Evolutionary conservation across 2,888 invertebrate genomes (phyloP), one percentile per base, ranked within the genome.

Genomic region (Pomacea canaliculata): DNA sequence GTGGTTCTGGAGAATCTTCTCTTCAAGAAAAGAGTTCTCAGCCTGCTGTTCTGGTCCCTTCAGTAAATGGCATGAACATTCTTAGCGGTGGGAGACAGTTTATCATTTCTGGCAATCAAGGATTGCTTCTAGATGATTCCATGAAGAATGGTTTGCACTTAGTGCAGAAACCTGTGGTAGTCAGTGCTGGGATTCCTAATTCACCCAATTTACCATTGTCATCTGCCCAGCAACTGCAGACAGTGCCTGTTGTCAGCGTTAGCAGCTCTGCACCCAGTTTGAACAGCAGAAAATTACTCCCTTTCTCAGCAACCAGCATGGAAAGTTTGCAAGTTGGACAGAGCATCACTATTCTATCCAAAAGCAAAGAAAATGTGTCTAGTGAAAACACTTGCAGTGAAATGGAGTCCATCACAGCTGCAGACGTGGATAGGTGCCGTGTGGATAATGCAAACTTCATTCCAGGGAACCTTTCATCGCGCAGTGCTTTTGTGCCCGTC

Each of bases 401-500:
- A 23, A 66, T 37, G 48, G 72, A 66, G 65, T 27, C 72, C 27
- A 16, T 72, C 23, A 4, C 18, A n/a, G n/a, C 70, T 56, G 56
- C 72, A 49, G 18, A 72, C 27, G 18, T 49, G n/a, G 63, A 63
- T 19, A 63, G 63, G 19, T 63, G 63, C 48, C 37, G 68, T 68
- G 68, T 46, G 27, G 68, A 68, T 9, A 63, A 72, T 27, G 51
- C 66, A 7, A 49, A 60, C 62, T 49, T 74, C 68, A 46, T 74
- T 51, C 73, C 73, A 12, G 69, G 73, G 48, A 74, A 74, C 69
- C 79, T 82, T 23, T 81, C 83, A 18, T 81, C 82, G 13, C 81
- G 86, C 70, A 88, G 88, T 81, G 88, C 88, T 27, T 88, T 88
- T 83, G 88, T 88, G 62, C 88, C 87, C 1, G 87, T 88, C 67